Conservation (phyloP, 1,140 invertebrate genomes). For the Matsumurasca onukii region DNA sequence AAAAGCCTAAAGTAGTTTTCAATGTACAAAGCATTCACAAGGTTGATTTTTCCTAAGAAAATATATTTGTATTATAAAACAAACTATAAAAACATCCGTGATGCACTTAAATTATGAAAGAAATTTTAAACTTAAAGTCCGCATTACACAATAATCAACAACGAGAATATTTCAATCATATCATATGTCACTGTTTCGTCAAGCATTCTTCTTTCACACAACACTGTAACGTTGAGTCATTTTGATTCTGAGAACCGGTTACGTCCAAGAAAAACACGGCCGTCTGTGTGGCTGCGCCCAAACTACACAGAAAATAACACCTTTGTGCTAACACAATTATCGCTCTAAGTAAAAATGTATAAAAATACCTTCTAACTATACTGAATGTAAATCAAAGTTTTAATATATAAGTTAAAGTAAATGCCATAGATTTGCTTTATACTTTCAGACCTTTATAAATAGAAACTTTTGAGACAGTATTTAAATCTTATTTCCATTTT, state of each 20-base stretch:
- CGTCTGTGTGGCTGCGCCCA: neutral
- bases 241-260: constrained; percentile 1
- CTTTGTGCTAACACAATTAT: neutral
- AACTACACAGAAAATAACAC: neutral
- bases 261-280: neutral
- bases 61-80: constrained; percentile 20
- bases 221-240: neutral
- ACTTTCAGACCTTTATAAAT: too few species aligned
- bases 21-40: constrained; percentile 15
- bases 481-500: neutral
- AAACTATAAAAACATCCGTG: constrained; percentile 11
- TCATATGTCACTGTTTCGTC: neutral
- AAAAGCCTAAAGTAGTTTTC: neutral
- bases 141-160: constrained; percentile 15
- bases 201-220: neutral
- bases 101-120: constrained; percentile 7
- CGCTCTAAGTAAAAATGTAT: neutral
- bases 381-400: neutral
- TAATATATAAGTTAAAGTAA: neutral
- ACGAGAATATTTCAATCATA: constrained; percentile 1
- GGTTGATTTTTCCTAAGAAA: constrained; percentile 12
- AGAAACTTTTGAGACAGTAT: neutral
- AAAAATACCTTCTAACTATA: constrained; percentile 9
- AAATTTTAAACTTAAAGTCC: neutral
- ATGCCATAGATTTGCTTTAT: too few species aligned